Conservation (phyloP, 2,888 invertebrate species). For the Globia sparganii region DNA sequence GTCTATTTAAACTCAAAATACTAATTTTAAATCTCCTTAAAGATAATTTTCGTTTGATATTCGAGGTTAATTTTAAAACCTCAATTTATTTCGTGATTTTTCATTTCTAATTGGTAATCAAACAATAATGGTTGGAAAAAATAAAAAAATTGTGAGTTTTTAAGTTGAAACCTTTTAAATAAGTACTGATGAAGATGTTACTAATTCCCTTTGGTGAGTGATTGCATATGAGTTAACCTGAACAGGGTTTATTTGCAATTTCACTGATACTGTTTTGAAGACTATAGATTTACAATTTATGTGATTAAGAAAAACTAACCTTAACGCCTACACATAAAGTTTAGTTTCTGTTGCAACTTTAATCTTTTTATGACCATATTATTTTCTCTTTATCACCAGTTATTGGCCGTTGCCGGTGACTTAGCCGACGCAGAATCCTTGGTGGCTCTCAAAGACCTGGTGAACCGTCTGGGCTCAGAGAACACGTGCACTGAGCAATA, state of each 20-base stretch:
- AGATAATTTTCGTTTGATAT: neutral
- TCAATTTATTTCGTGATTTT: neutral
- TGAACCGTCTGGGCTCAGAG: constrained; percentile 97
- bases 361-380: neutral
- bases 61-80: neutral
- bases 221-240: neutral
- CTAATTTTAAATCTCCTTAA: neutral
- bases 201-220: neutral
- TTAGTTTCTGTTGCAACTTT: neutral
- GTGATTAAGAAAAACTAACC: neutral
- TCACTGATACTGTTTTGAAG: neutral
- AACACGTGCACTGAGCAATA: constrained; percentile 96
- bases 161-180: neutral
- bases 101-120: neutral
- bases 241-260: neutral
- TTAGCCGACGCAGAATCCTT: constrained; percentile 97
- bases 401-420: constrained; percentile 97
- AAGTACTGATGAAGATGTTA: neutral
- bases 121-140: neutral
- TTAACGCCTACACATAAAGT: neutral
- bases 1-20: neutral
- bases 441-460: constrained; percentile 97
- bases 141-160: neutral
- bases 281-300: neutral
- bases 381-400: constrained; percentile 69